Evolutionary conservation across 2,113 vertebrate species (phyloP), one percentile per base, ranked within the genome.

Genomic region (Coturnix japonica): DNA sequence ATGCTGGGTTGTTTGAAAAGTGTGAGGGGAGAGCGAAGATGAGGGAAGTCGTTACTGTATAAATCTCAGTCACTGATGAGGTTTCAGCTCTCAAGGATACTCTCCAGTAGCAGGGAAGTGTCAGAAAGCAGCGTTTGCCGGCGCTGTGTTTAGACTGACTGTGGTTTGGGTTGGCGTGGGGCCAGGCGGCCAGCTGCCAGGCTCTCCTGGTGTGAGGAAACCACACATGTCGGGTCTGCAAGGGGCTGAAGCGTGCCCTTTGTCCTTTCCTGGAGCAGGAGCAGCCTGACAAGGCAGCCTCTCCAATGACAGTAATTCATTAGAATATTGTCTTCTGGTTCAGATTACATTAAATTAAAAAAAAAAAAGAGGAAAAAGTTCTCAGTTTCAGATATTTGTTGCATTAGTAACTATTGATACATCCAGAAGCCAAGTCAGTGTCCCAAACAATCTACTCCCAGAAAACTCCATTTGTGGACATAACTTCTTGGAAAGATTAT

Each of bases 81-180:
- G 81, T 60, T 61, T 41, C 39, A 13, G 20, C 84, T 80, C 64
- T 89, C 74, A 89, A 94, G 88, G 91, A 89, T 87, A 69, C 81
- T 94, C 41, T 69, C 77, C 95, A 89, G 97, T 97, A 96, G 97
- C 97, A 93, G 86, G 7, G 7, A 89, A 94, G 94, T 96, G 95
- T 95, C 92, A 93, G 91, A 95, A 95, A 95, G 73, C 26, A 87
- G 89, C 59, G 3, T 92, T 91, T 87, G 91, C 87, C 39, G 80
- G 59, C 12, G 33, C 82, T 73, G 85, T 95, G 95, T 97, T 97
- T 97, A 97, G 94, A 94, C 91, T 95, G 91, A 86, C 77, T 1
- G 0, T 33, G 79, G 96, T 97, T 98, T 98, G 89, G 59, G 4
- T 97, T 98, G 97, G 98, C 96, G 0, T 23, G 0, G 0, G 67